These are phyloP conservation scores for Neuroscelio doddi DNA, from an alignment of 2,888 invertebrate genomes.

Conservation along the genomic window DNA sequence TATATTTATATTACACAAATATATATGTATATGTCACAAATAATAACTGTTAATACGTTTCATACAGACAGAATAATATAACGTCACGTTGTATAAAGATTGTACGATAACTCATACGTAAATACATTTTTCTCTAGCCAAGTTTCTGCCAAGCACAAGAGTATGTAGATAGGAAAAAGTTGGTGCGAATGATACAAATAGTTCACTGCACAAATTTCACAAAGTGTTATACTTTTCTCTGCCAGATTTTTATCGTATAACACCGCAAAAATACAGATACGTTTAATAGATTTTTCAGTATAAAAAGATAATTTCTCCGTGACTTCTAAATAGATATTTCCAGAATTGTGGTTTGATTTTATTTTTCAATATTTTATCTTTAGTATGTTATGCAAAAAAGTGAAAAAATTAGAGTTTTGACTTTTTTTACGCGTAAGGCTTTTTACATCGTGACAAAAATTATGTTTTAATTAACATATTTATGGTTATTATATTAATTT, in stretches of 20 bases:
- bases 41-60: no score
- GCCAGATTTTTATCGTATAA: slow-evolving; percentile 33
- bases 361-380: not conserved
- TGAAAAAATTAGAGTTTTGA: no score
- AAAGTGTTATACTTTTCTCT: slow-evolving; percentile 29
- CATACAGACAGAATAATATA: no score
- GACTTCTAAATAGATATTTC: slow-evolving; percentile 12
- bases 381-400: no score
- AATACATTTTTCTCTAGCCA: slow-evolving; percentile 18
- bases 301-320: slow-evolving; percentile 20
- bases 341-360: no score
- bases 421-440: no score
- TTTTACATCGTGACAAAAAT: no score
- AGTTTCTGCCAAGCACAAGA: slow-evolving; percentile 35
- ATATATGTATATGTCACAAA: no score
- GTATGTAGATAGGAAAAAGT: slow-evolving; percentile 33
- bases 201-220: slow-evolving; percentile 27
- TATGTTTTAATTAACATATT: no score
- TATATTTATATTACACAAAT: no score
- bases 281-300: slow-evolving; percentile 34
- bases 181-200: slow-evolving; percentile 19
- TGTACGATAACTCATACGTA: slow-evolving; percentile 20
- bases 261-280: slow-evolving; percentile 27
- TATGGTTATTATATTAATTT: no score
- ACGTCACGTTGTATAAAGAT: slow-evolving; percentile 8